A percentile compares a stretch with the other conserved stretches of the same genome.
Conservation (phyloP, 1,140 invertebrate genomes). For the Drosophila subpulchrella region DNA sequence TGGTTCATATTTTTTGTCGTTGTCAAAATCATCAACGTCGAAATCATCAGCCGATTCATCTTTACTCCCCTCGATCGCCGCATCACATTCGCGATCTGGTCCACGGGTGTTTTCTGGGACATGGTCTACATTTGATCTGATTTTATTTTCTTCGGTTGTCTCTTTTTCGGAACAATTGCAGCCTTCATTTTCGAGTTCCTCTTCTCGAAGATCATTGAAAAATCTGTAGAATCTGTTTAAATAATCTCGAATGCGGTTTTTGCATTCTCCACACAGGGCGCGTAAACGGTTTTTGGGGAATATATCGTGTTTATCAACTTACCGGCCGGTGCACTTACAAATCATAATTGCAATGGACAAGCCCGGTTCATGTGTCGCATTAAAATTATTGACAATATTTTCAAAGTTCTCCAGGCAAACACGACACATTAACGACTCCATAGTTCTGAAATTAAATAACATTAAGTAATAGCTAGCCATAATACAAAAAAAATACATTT, state of each 20-base stretch:
- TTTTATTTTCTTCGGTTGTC: background rate
- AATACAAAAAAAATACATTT: too few species aligned
- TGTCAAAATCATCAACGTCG: background rate
- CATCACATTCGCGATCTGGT: background rate
- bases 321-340: background rate
- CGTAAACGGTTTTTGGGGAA: background rate
- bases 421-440: background rate
- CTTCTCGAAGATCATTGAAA: too few species aligned
- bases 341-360: background rate
- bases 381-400: background rate
- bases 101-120: background rate
- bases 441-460: background rate
- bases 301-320: background rate
- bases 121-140: background rate
- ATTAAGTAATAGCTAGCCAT: too few species aligned
- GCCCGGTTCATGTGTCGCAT: too few species aligned
- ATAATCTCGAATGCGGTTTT: background rate
- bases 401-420: background rate
- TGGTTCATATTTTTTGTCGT: background rate
- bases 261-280: background rate
- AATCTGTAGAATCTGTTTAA: background rate
- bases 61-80: background rate
- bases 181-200: background rate
- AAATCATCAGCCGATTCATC: background rate
- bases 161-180: background rate